Percentiles rank a stretch among this genome's conserved stretches.
Conservation (phyloP, 2,888 invertebrate genomes). For the Pterobdella sp. region DNA sequence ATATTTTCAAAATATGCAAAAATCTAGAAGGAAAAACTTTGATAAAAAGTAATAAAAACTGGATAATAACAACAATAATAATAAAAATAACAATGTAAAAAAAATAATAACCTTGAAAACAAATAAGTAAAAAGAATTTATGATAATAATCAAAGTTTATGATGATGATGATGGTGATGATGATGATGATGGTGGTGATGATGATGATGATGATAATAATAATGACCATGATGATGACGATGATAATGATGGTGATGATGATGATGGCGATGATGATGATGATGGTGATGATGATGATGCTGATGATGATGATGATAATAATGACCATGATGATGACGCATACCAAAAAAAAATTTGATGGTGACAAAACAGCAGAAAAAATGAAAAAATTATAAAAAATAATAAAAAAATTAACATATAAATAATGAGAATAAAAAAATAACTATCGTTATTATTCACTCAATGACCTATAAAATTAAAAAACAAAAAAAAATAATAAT, state of each 20-base stretch:
- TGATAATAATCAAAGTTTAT: neutral
- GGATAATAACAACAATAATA: no score
- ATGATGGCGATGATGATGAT: conserved; percentile 29
- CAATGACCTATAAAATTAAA: neutral
- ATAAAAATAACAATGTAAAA: no score
- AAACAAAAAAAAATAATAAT: neutral
- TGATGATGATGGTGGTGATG: neutral
- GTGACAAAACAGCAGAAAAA: neutral
- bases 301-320: conserved; percentile 27
- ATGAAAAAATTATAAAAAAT: neutral
- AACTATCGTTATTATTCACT: neutral
- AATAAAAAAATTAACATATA: neutral
- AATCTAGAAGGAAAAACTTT: no score
- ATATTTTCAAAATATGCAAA: no score
- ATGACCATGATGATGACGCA: conserved; percentile 16
- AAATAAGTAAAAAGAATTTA: no score
- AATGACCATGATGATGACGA: conserved; percentile 11
- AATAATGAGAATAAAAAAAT: neutral
- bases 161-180: neutral
- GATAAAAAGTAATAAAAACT: no score
- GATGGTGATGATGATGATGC: conserved; percentile 29
- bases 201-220: conserved; percentile 10
- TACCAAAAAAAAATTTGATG: neutral
- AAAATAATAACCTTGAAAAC: no score
- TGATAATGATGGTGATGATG: conserved; percentile 23